Percentiles rank a stretch among this genome's conserved stretches.
Conservation (phyloP, 2,113 vertebrate species). For the Barbus barbus region DNA sequence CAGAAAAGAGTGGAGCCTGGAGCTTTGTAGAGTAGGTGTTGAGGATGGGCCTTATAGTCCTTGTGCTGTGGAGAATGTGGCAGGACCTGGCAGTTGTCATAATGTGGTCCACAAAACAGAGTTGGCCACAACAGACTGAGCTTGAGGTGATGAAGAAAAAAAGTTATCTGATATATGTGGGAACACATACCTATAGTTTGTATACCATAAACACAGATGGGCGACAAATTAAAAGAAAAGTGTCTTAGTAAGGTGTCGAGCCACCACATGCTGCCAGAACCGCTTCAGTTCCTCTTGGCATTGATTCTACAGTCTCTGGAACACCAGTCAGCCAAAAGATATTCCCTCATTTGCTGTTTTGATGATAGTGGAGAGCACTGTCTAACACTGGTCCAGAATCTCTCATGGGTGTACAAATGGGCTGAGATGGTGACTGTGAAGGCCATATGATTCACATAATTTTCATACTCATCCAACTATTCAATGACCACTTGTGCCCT, state of each 20-base stretch:
- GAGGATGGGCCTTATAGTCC: constrained; percentile 8
- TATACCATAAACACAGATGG: not conserved
- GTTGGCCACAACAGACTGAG: not conserved
- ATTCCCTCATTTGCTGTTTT: not conserved
- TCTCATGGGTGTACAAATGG: not conserved
- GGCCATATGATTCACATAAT: not conserved
- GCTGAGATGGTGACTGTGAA: not conserved
- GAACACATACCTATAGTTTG: not conserved
- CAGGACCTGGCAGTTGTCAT: constrained; percentile 7
- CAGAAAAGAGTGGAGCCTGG: constrained; percentile 15
- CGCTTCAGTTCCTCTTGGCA: not conserved
- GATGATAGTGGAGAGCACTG: not conserved
- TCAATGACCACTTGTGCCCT: not conserved
- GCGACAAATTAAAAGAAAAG: not conserved
- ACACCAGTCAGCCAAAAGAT: not conserved
- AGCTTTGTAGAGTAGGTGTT: constrained; percentile 20
- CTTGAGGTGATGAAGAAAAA: not conserved
- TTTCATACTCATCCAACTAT: not conserved
- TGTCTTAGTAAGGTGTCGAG: not conserved
- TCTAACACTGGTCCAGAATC: not conserved
- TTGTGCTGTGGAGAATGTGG: constrained; percentile 26
- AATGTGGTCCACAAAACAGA: constrained; percentile 5
- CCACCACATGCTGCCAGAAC: not conserved
- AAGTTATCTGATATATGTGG: not conserved
- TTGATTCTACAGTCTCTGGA: not conserved